Base-by-base conservation (phyloP, 2,888 invertebrate species). In the Agonopterix subpropinquella region DNA sequence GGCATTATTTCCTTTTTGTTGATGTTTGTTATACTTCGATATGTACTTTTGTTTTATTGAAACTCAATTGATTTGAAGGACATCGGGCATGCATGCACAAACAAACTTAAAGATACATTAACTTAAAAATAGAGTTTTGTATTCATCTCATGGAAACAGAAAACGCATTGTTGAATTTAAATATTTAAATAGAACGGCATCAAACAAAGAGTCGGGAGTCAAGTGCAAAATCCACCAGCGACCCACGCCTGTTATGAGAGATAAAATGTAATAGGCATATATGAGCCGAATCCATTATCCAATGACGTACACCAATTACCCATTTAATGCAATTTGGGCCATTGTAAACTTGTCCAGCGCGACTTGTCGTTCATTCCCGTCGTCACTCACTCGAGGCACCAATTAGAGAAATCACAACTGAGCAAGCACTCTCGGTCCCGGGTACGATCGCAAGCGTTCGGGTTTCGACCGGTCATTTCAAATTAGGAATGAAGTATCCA, bases 271-370 rank as follows among this genome's bases (percentile, higher is more conserved):
- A 78, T 76, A 77, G 77, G 75, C 71, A 78, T 74, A 28, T 28
- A 82, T 75, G 76, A 79, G 77, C 76, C 71, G 77, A 81, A 79
- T 81, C 84, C 86, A 88, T 88, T 88, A 88, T 87, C 77, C 88
- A 88, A 87, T 88, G 86, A 88, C 80, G 80, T 85, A 74, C 76
- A 78, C 76, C 88, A 85, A 88, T 88, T 88, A 88, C 88, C 88
- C 85, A 87, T 86, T 88, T 85, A 84, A 79, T 81, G 80, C 78
- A 83, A 88, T 87, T 87, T 76, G 88, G 88, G 85, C 66, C 87
- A 88, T 87, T 71, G 80, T 78, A 72, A 69, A 71, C 70, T 67
- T 65, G 77, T 81, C 80, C 82, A 73, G 72, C 65, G 70, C 67
- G 69, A 65, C 64, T 69, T 77, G 81, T 76, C 76, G 78, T 79